Base-by-base conservation (phyloP, 2,888 invertebrate genomes). In the Scaptomyza reducta region DNA sequence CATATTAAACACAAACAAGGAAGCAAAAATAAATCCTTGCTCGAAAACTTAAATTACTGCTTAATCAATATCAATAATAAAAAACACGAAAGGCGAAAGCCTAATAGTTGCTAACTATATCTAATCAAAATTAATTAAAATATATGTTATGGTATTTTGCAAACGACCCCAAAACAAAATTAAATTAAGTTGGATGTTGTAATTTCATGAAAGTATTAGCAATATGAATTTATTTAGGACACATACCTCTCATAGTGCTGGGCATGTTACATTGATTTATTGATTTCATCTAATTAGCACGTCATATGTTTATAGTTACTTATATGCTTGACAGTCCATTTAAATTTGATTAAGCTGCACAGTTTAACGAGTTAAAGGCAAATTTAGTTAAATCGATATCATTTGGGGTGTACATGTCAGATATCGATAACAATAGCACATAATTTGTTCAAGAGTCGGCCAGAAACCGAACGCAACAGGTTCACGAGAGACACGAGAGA, bases 181-280 rank as follows among this genome's bases (percentile, higher is more conserved):
- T 58, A 25, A 29, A 18, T 10, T 29, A 29, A 31, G 16, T 16
- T 35, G 31, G 5, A 31, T 25, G 31, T 45, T 25, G 45, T 10
- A 45, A 40, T 18, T 22, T 3, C 14, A 4, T 2, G 11, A 49
- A 18, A 5, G 6, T 29, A 50, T 27, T 18, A 35, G 18, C 18
- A 31, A 18, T 9, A 13, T 31, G 13, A n/a, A 31, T 16, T 13
- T 18, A 49, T n/a, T n/a, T 22, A 3, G 22, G 22, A 35, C 11
- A 79, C 91, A 89, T 76, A 91, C 91, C 91, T 90, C 91, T 77
- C 50, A 91, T 91, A 62, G 91, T 91, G 83, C 91, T 91, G 74
- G 91, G 91, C 91, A 91, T 91, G 85, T 83, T 89, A 82, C 69
- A 72, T 74, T 57, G 55, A 69, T 87, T 81, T 53, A 64, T 71